Base-by-base conservation (phyloP, 2,888 invertebrate species). In the Drosophila fulvimacula region DNA sequence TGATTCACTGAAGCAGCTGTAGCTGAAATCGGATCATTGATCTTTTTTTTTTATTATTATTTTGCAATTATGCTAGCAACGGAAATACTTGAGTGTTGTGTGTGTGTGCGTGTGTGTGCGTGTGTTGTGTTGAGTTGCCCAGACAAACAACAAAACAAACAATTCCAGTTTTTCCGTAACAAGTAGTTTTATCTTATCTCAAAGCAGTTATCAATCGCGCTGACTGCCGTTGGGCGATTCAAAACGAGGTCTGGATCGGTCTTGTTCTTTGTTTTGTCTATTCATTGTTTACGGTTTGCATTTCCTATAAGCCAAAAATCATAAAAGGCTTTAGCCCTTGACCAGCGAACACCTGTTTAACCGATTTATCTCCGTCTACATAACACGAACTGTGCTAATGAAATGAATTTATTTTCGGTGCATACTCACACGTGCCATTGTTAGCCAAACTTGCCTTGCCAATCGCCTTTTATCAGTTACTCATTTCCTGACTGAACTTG, bases 401-500 rank as follows among this genome's bases (percentile, higher is more conserved):
- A 30, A n/a, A 41, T 32, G 3, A 3, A 49, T 39, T 48, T 24
- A 42, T 41, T 51, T 44, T 30, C 53, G 11, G 27, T 42, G 27
- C 56, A 64, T 59, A 61, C 48, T 76, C 68, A 63, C 66, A 79
- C 73, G 76, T 68, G 60, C 55, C 63, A n/a, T 17, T 53, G 27
- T 42, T 38, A 30, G 17, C 30, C 13, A 9, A 24, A 38, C 32
- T 32, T 27, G 38, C 42, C 32, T 32, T 27, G 38, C 42, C 24
- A 51, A 55, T 56, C 60, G 52, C 42, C 32, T 71, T 69, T 71
- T 70, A 88, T 82, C 82, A 76, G 63, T 61, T 59, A 66, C 70
- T 67, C 74, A 82, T 82, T 88, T 76, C 74, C 80, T 73, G 76
- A 68, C 80, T 73, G 76, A 68, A 61, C 38, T 39, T 21, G 13